Conservation (phyloP, 2,797 vertebrate species). For the Urocyon cinereoargenteus region DNA sequence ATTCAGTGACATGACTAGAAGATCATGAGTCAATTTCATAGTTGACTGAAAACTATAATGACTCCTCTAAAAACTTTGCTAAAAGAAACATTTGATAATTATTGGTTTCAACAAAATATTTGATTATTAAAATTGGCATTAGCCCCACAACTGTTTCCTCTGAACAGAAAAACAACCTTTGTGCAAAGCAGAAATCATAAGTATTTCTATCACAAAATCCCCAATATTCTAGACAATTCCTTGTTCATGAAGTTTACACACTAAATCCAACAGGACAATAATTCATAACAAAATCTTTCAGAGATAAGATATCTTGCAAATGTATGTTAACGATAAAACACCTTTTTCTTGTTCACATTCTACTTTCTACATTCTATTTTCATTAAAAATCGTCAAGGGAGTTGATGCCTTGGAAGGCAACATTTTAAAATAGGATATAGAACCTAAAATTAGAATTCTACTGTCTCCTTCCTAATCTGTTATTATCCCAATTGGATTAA, state of each 20-base stretch:
- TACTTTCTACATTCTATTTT: too few species aligned
- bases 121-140: background rate
- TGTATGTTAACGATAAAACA: background rate
- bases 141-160: background rate
- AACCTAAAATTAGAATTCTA: background rate
- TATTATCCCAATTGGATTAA: background rate
- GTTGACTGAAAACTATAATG: conserved; percentile 20
- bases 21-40: background rate
- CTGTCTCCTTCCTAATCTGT: background rate
- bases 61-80: background rate
- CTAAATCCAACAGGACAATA: background rate
- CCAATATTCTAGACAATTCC: background rate
- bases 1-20: background rate
- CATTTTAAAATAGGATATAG: background rate
- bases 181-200: background rate
- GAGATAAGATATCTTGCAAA: background rate
- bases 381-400: background rate
- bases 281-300: background rate
- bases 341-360: background rate
- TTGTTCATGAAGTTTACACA: background rate
- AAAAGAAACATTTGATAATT: conserved; percentile 1
- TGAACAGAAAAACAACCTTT: background rate
- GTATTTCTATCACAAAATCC: background rate
- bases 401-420: background rate
- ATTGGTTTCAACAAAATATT: background rate